Percentiles rank a stretch among this genome's conserved stretches.
These are phyloP conservation scores for Neoaliturus tenellus DNA, from an alignment of 2,888 invertebrate genomes.

Conservation along the genomic window DNA sequence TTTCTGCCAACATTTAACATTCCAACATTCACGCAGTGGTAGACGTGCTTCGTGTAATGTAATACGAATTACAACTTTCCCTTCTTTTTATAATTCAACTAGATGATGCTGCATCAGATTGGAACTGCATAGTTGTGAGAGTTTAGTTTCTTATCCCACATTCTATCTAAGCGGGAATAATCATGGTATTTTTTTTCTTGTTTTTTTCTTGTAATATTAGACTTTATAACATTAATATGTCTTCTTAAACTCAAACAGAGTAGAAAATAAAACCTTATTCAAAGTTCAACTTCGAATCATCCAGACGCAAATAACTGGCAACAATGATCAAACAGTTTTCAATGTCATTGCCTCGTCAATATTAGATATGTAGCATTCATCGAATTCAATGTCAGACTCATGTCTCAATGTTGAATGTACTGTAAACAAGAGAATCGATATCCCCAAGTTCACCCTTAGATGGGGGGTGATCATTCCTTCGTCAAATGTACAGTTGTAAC, in stretches of 20 bases:
- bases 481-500: too few species aligned
- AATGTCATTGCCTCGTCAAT: neutral
- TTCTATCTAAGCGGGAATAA: neutral
- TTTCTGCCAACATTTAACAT: neutral
- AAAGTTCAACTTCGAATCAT: too few species aligned
- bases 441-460: neutral
- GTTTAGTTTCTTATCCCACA: neutral
- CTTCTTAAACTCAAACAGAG: too few species aligned
- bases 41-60: neutral
- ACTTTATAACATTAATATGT: too few species aligned
- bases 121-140: neutral
- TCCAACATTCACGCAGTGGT: neutral
- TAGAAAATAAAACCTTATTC: too few species aligned
- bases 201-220: too few species aligned
- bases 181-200: neutral
- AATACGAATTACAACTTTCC: neutral
- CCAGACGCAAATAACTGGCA: neutral
- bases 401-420: neutral
- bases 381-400: neutral
- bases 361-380: neutral
- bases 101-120: neutral
- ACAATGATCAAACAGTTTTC: neutral
- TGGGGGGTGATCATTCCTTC: neutral
- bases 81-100: neutral
- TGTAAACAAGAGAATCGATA: conserved; percentile 13